phyloP scores from a whole-genome alignment of 2,888 invertebrate genomes.

The Pegoplata infirma region DNA sequence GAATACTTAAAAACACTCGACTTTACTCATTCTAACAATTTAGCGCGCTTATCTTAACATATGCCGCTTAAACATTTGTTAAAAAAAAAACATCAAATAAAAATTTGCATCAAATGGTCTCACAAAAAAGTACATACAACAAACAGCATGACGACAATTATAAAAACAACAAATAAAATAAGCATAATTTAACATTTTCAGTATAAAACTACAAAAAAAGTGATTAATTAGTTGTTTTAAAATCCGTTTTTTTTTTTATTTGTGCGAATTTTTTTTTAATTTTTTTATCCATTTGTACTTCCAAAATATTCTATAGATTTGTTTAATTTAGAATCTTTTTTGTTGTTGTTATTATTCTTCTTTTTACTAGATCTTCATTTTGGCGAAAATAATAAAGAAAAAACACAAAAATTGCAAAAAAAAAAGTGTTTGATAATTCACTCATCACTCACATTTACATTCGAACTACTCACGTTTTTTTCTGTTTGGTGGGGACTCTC shows the following conservation, averaged over 20 bases:
- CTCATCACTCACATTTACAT: slow-evolving; percentile 6
- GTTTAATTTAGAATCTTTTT: slow-evolving; percentile 4
- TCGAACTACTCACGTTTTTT: neutral
- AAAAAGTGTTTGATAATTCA: slow-evolving; percentile 16
- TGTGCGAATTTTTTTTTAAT: slow-evolving; percentile 19
- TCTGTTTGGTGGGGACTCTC: neutral
- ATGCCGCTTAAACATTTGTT: neutral
- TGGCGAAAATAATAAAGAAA: slow-evolving; percentile 22
- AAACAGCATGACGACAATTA: neutral
- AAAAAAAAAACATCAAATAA: neutral
- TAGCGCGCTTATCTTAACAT: too few species aligned
- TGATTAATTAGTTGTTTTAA: slow-evolving; percentile 27
- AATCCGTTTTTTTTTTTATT: neutral
- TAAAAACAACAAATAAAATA: neutral
- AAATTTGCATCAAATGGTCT: too few species aligned
- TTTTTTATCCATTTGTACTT: slow-evolving; percentile 4
- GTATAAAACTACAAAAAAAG: neutral
- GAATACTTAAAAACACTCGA: neutral
- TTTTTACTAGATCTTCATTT: slow-evolving; percentile 50
- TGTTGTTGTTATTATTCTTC: neutral
- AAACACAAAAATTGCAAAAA: neutral
- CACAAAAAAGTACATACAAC: neutral
- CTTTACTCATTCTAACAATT: neutral
- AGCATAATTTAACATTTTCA: neutral
- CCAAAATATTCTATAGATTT: neutral